A percentile compares a stretch with the other conserved stretches of the same genome.
phyloP scores from a whole-genome alignment of 2,113 vertebrate genomes.

The Seriola quinqueradiata region DNA sequence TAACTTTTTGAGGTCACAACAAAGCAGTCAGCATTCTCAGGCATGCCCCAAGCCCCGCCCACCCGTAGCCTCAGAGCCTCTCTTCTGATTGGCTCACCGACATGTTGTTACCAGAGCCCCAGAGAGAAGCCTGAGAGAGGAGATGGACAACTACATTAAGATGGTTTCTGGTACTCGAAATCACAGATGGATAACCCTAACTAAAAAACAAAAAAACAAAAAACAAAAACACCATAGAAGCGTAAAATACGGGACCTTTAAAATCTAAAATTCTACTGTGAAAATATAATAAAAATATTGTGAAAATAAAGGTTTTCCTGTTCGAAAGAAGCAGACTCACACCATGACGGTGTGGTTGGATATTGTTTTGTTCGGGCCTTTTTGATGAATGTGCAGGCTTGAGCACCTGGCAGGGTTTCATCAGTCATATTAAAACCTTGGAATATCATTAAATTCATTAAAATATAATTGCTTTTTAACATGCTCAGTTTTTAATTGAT shows the following conservation, averaged over 20 bases:
- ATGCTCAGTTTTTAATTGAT: neutral
- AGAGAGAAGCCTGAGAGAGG: too few relatives aligned
- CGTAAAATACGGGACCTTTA: neutral
- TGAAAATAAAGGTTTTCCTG: neutral
- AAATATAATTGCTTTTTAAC: slow-evolving; percentile 25
- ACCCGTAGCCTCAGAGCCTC: too few relatives aligned
- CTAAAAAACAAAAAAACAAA: too few relatives aligned
- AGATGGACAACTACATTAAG: too few relatives aligned
- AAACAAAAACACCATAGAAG: too few relatives aligned
- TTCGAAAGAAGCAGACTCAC: neutral
- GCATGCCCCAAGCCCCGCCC: too few relatives aligned
- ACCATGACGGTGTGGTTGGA: neutral
- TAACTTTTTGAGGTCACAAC: too few relatives aligned
- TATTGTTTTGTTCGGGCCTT: neutral
- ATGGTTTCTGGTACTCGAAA: too few relatives aligned
- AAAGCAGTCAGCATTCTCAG: too few relatives aligned
- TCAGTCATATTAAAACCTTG: slow-evolving; percentile 24
- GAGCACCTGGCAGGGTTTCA: slow-evolving; percentile 11
- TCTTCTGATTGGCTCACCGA: too few relatives aligned
- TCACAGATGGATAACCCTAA: too few relatives aligned
- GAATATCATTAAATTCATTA: slow-evolving; percentile 17
- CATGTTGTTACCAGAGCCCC: too few relatives aligned
- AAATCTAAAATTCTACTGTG: neutral
- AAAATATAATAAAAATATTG: neutral
- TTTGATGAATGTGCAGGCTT: neutral